Evolutionary conservation across 1,140 invertebrate genomes (phyloP).

Genomic region (Eumeta japonica): DNA sequence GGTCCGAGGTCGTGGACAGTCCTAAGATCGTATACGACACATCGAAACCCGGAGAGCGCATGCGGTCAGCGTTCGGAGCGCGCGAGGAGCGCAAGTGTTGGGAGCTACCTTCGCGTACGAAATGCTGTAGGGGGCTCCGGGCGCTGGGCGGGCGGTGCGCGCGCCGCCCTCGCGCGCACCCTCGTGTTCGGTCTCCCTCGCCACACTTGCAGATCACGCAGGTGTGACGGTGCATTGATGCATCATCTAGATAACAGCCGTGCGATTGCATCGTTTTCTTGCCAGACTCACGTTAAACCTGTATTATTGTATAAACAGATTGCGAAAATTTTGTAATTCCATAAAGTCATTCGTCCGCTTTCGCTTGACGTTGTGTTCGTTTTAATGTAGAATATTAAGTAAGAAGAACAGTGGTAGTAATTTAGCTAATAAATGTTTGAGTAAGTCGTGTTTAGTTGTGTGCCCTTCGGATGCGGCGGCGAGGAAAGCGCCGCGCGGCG

Average conservation of each 20-base stretch:
- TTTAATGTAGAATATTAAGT: too few species aligned
- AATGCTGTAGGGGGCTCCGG: constrained; percentile 25
- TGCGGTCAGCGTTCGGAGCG: constrained; percentile 40
- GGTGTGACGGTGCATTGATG: constrained; percentile 28
- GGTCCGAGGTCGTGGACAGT: constrained; percentile 31
- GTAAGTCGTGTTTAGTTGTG: constrained; percentile 47
- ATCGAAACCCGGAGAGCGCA: constrained; percentile 41
- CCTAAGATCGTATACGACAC: constrained; percentile 45
- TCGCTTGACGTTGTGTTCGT: too few species aligned
- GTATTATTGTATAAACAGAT: too few species aligned
- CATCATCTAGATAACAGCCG: too few species aligned
- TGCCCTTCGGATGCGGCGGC: constrained; percentile 21
- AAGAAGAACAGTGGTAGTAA: constrained; percentile 45
- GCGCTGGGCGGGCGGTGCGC: constrained; percentile 25
- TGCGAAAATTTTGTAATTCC: too few species aligned
- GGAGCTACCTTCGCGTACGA: constrained; percentile 24
- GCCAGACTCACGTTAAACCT: too few species aligned
- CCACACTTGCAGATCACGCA: constrained; percentile 28
- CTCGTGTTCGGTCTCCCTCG: constrained; percentile 28
- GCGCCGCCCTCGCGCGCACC: constrained; percentile 25
- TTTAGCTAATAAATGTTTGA: constrained; percentile 48
- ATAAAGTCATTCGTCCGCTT: too few species aligned
- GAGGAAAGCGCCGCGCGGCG: constrained; percentile 19
- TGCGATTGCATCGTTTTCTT: too few species aligned
- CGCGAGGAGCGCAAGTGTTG: constrained; percentile 28